phyloP scores from a whole-genome alignment of 53 echinoderm and acorn worm genomes.

The Stichopus horrens region DNA sequence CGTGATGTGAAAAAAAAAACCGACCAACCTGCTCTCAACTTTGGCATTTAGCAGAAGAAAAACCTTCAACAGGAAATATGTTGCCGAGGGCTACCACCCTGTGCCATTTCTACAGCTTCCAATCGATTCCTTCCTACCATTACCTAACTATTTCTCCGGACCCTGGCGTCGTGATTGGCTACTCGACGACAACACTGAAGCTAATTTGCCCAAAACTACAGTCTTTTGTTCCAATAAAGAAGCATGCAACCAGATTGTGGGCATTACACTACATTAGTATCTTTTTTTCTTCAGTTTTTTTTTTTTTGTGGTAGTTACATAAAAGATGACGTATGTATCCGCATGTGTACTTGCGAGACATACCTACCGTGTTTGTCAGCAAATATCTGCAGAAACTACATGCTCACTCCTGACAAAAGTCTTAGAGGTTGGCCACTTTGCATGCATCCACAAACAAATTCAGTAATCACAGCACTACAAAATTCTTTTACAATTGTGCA shows the following conservation, averaged over 20 bases:
- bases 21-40: constrained; percentile 13
- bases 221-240: neutral
- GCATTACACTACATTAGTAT: neutral
- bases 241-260: neutral
- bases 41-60: constrained; percentile 14
- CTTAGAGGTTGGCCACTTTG: too few species aligned
- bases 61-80: constrained; percentile 5
- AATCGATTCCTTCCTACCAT: constrained; percentile 26
- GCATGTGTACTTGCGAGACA: too few species aligned
- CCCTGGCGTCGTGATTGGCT: constrained; percentile 24
- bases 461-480: too few species aligned
- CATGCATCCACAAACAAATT: too few species aligned
- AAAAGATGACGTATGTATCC: too few species aligned
- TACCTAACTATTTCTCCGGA: constrained; percentile 38
- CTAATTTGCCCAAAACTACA: neutral
- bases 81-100: constrained; percentile 30
- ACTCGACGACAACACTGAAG: neutral
- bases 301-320: too few species aligned
- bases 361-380: too few species aligned
- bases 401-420: too few species aligned
- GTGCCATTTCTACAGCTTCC: constrained; percentile 36
- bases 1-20: neutral
- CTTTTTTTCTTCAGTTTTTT: too few species aligned
- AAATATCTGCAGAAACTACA: too few species aligned
- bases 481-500: too few species aligned